phyloP scores from a whole-genome alignment of 2,113 vertebrate genomes.

The Brachypteracias leptosomus region DNA sequence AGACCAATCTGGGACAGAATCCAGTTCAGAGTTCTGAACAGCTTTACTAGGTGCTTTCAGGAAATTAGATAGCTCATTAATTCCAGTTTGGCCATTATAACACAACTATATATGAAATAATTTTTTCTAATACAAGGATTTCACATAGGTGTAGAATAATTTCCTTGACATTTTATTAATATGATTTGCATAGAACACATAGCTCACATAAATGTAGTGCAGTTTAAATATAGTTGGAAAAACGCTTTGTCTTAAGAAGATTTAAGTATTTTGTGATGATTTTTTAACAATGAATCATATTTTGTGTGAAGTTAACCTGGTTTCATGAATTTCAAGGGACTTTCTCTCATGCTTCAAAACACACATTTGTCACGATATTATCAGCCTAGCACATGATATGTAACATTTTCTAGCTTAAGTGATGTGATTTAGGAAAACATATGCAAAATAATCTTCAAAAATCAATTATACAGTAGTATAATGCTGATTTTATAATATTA shows the following conservation, averaged over 20 bases:
- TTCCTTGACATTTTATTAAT: background rate
- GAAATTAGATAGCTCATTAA: background rate
- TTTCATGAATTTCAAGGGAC: background rate
- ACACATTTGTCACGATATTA: background rate
- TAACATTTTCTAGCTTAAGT: slow-evolving; percentile 30
- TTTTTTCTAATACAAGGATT: background rate
- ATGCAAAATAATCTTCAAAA: slow-evolving; percentile 66
- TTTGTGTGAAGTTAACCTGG: background rate
- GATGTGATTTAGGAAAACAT: slow-evolving; percentile 54
- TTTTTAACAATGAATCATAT: background rate
- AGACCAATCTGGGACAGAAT: background rate
- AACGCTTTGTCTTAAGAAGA: background rate
- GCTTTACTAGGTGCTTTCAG: background rate
- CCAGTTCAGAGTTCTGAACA: background rate
- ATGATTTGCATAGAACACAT: background rate
- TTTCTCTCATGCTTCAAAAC: background rate
- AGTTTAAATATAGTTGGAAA: background rate
- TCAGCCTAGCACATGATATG: background rate
- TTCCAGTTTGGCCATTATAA: background rate
- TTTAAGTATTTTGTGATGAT: background rate
- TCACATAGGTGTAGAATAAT: background rate
- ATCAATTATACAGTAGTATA: slow-evolving; percentile 74
- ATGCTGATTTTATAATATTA: slow-evolving; percentile 74
- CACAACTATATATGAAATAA: background rate
- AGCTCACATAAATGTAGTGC: background rate